A percentile compares a stretch with the other conserved stretches of the same genome.
Conservation (phyloP, 1,140 invertebrate species). For the Polyergus mexicanus region DNA sequence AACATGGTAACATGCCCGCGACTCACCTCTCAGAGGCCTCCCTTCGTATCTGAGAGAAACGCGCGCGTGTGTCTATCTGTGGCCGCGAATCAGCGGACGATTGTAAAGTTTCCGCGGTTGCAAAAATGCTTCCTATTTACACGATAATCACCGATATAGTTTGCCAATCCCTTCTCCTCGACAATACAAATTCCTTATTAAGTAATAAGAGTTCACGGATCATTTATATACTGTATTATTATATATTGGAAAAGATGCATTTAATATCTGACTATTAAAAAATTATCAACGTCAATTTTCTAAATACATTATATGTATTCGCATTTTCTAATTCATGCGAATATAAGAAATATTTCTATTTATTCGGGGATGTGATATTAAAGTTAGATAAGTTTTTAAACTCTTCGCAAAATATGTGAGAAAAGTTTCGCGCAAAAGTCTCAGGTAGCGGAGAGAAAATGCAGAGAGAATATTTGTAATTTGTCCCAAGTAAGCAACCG, state of each 20-base stretch:
- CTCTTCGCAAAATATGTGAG: neutral
- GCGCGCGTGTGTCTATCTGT: constrained; percentile 5
- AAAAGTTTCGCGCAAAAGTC: neutral
- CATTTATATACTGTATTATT: no score
- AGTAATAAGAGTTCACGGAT: neutral
- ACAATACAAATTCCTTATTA: neutral
- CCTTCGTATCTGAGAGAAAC: constrained; percentile 29
- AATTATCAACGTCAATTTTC: neutral
- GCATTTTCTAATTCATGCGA: neutral
- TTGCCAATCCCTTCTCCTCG: neutral
- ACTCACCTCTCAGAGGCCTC: constrained; percentile 46
- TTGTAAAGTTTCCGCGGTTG: constrained; percentile 28
- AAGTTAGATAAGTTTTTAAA: constrained; percentile 3
- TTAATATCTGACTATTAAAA: neutral
- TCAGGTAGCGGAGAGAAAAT: neutral
- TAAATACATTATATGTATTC: neutral
- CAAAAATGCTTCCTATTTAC: constrained; percentile 14
- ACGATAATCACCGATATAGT: neutral
- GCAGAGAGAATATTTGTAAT: neutral
- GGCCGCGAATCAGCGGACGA: neutral
- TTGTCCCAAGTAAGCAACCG: constrained; percentile 37
- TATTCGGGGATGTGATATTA: neutral
- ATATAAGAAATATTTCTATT: neutral
- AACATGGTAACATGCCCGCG: constrained; percentile 76
- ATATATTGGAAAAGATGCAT: neutral